Conservation (phyloP, 92 coral and sea anemone species). For the Actinernus sp. region DNA sequence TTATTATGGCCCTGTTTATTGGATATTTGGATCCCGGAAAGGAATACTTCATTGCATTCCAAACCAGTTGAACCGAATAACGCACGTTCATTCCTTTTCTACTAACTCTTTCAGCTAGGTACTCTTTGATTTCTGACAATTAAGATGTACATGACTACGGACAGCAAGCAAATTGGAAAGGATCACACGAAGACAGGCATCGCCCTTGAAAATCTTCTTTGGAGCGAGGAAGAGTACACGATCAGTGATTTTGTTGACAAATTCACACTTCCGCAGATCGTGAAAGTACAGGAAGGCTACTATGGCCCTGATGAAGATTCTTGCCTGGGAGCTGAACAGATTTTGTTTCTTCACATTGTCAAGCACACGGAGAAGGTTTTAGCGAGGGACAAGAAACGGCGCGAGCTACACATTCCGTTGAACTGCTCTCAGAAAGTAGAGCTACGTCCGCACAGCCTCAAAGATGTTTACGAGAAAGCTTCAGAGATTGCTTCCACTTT, state of each 20-base stretch:
- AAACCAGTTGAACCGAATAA: too few relatives aligned
- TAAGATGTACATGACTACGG: too few relatives aligned
- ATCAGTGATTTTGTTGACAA: constrained; percentile 79
- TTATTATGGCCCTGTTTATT: too few relatives aligned
- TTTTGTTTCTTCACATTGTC: constrained; percentile 76
- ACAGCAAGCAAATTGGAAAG: too few relatives aligned
- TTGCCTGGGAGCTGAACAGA: constrained; percentile 94
- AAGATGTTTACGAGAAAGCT: constrained; percentile 85
- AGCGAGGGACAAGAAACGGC: constrained; percentile 79
- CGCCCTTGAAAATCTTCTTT: constrained; percentile 75
- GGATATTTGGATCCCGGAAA: too few relatives aligned
- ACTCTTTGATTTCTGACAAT: too few relatives aligned
- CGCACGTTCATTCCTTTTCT: too few relatives aligned
- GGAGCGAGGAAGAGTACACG: constrained; percentile 84
- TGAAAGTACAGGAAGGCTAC: constrained; percentile 91
- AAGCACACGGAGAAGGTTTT: constrained; percentile 86
- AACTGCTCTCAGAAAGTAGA: constrained; percentile 93
- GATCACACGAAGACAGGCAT: too few relatives aligned
- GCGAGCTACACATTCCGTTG: constrained; percentile 84
- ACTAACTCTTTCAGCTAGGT: too few relatives aligned
- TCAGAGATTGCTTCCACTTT: constrained; percentile 65
- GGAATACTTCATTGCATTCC: too few relatives aligned
- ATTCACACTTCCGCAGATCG: constrained; percentile 91
- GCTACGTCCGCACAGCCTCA: constrained; percentile 82
- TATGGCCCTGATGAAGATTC: constrained; percentile 97